Conservation (phyloP, 2,888 invertebrate genomes). For the Formica aserva region DNA sequence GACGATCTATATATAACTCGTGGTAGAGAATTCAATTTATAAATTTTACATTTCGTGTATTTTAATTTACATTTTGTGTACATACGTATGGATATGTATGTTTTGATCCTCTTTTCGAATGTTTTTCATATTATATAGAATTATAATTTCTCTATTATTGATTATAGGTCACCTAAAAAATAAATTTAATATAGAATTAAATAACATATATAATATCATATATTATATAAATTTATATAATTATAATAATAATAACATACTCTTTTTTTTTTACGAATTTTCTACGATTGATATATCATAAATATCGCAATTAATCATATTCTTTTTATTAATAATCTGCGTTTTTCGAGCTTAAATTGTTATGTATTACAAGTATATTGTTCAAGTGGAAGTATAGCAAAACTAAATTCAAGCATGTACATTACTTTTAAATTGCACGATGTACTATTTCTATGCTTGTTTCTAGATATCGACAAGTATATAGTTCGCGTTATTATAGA, state of each 20-base stretch:
- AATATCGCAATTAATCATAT: not conserved
- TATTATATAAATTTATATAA: not conserved
- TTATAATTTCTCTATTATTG: not conserved
- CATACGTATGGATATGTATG: too few species aligned
- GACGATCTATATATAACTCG: not conserved
- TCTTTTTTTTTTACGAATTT: not conserved
- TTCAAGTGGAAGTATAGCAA: not conserved
- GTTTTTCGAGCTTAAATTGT: not conserved
- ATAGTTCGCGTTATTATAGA: constrained; percentile 17
- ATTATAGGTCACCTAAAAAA: not conserved
- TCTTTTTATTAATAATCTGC: not conserved
- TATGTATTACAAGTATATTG: not conserved
- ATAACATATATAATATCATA: too few species aligned
- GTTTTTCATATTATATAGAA: not conserved
- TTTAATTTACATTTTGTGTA: not conserved
- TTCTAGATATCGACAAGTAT: not conserved
- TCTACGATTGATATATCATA: not conserved
- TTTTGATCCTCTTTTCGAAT: not conserved
- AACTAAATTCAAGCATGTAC: not conserved
- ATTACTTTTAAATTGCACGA: not conserved
- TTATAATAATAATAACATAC: not conserved
- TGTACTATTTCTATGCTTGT: constrained; percentile 9
- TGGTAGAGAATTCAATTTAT: not conserved
- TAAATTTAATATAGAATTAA: too few species aligned
- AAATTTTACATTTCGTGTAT: not conserved